Percentiles rank a stretch among this genome's conserved stretches.
phyloP scores from a whole-genome alignment of 1,140 invertebrate species.

The Proctacanthus coquilletti region DNA sequence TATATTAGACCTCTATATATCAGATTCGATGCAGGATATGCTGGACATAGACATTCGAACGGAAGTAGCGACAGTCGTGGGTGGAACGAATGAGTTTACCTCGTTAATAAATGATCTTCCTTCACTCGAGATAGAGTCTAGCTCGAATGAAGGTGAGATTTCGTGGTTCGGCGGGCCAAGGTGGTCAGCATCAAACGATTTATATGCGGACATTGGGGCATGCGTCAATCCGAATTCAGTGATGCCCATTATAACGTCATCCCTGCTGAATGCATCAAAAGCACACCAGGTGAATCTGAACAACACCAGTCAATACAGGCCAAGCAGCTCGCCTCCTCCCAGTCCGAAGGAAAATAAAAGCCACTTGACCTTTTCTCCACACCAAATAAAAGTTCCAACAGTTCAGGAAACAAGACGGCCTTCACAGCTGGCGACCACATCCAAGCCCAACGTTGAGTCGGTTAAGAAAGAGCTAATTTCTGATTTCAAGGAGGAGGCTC shows the following conservation, averaged over 20 bases:
- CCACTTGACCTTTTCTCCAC: conserved; percentile 48
- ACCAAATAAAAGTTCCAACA: conserved; percentile 40
- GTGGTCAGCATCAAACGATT: conserved; percentile 50
- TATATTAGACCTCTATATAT: conserved; percentile 42
- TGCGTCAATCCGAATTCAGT: conserved; percentile 67
- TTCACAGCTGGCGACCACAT: neutral
- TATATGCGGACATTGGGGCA: conserved; percentile 52
- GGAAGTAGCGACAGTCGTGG: conserved; percentile 60
- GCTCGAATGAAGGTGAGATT: conserved; percentile 37
- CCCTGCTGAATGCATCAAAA: conserved; percentile 12
- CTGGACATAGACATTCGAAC: conserved; percentile 68
- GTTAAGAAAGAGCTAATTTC: conserved; percentile 39
- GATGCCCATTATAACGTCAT: conserved; percentile 34
- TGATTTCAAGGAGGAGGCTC: conserved; percentile 23
- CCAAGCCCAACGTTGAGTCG: conserved; percentile 21
- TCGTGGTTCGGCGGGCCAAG: conserved; percentile 38
- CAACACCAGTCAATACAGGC: conserved; percentile 19
- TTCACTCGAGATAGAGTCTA: conserved; percentile 47
- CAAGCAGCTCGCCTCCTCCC: conserved; percentile 27
- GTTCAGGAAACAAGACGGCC: conserved; percentile 31
- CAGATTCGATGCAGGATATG: conserved; percentile 57
- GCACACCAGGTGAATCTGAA: conserved; percentile 14
- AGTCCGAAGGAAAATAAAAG: conserved; percentile 41
- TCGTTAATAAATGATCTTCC: conserved; percentile 40
- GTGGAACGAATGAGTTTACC: conserved; percentile 43